A percentile compares a stretch with the other conserved stretches of the same genome.
phyloP scores from a whole-genome alignment of 2,113 vertebrate genomes.

The Dermatemys mawii region DNA sequence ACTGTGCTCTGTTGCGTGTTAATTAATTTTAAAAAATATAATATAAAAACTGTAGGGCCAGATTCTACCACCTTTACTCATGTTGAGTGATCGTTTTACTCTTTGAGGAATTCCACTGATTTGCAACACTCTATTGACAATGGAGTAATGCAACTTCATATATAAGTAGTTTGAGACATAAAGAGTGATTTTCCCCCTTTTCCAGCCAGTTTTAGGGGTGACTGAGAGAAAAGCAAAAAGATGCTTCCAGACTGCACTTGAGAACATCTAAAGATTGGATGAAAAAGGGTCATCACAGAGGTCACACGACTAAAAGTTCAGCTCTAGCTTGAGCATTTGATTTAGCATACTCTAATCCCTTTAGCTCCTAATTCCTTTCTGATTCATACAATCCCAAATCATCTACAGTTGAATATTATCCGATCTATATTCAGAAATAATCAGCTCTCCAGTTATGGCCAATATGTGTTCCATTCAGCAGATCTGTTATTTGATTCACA shows the following conservation, averaged over 20 bases:
- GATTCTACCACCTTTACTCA: not conserved
- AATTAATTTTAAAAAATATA: not conserved
- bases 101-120: not conserved
- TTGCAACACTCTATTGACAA: not conserved
- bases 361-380: slow-evolving; percentile 31
- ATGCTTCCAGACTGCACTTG: not conserved
- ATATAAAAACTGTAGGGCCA: not conserved
- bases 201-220: not conserved
- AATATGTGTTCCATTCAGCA: slow-evolving; percentile 31
- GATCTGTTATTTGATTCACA: not conserved
- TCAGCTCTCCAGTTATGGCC: slow-evolving; percentile 20
- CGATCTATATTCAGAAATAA: slow-evolving; percentile 9
- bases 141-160: not conserved
- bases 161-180: not conserved
- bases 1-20: not conserved
- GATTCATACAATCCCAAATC: slow-evolving; percentile 22
- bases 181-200: not conserved
- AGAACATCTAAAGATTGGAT: not conserved
- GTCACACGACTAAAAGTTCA: not conserved
- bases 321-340: not conserved
- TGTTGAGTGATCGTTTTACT: not conserved
- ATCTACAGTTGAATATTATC: slow-evolving; percentile 34
- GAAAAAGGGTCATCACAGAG: not conserved
- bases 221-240: not conserved
- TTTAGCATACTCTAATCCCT: not conserved